Conservation (phyloP, 2,888 invertebrate species). For the Harpalus rubripes region DNA sequence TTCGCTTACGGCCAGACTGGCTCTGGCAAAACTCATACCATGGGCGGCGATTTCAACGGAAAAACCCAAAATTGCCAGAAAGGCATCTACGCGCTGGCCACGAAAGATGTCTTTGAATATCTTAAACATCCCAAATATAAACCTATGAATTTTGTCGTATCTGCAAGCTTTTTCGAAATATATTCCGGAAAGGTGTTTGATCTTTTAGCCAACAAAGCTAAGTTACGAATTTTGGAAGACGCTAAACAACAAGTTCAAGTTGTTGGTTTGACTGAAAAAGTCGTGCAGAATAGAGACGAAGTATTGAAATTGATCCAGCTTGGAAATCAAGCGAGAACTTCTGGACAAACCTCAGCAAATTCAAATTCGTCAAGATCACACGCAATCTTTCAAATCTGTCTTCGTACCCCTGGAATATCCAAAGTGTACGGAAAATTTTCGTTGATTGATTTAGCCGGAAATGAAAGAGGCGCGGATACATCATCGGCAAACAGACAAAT, state of each 20-base stretch:
- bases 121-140: constrained; percentile 90
- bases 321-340: constrained; percentile 94
- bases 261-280: constrained; percentile 95
- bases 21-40: constrained; percentile 97
- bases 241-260: constrained; percentile 99
- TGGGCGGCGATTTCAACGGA: constrained; percentile 98
- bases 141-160: constrained; percentile 91
- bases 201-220: constrained; percentile 93
- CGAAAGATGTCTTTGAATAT: constrained; percentile 94
- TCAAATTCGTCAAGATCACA: constrained; percentile 99
- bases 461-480: constrained; percentile 99
- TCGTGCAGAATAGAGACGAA: constrained; percentile 94
- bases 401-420: constrained; percentile 87
- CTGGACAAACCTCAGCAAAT: constrained; percentile 98
- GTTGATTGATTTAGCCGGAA: constrained; percentile 97
- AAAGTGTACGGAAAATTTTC: constrained; percentile 98
- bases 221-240: constrained; percentile 97
- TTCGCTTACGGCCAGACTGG: constrained; percentile 99
- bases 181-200: constrained; percentile 99
- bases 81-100: constrained; percentile 98
- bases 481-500: constrained; percentile 97
- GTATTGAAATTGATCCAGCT: constrained; percentile 95
- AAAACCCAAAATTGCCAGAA: constrained; percentile 97
- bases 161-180: constrained; percentile 99
- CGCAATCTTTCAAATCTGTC: constrained; percentile 98